Base-by-base conservation (phyloP, 2,888 invertebrate species). In the Drosophila mulleri region DNA sequence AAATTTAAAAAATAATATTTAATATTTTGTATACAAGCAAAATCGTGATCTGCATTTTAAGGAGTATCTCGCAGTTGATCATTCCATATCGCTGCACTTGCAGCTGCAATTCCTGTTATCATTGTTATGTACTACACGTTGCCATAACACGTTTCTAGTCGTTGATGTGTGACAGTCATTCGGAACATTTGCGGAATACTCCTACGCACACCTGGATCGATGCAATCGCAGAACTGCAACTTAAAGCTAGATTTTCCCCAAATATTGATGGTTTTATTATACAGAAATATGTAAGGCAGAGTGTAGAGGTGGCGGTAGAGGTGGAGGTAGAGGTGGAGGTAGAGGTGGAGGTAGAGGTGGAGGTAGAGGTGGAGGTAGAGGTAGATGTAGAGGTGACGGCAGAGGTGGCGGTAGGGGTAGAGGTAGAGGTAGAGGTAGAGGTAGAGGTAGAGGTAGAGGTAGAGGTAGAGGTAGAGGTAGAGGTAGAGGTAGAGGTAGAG, bases 131-230 rank as follows among this genome's bases (percentile, higher is more conserved):
- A 29, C 41, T 9, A 29, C 69, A 69, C 81, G 78, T 78, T 81
- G 78, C 53, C 59, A 11, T n/a, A 62, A 68, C 65, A 78, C 62
- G 81, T 73, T 73, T 35, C 23, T 23, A 23, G 29, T 20, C 54
- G 58, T 8, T 44, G 39, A 12, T 54, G 52, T 58, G 45, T 9
- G 32, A 47, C 29, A 54, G 12, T 1, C 39, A 35, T 20, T 2
- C 50, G 59, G 6, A 26, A 26, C 26, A 26, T 6, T n/a, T 39
- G 12, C 12, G 39, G n/a, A n/a, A 41, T n/a, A 54, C 39, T 14
- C 39, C 29, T 18, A 56, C 54, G 54, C 54, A 18, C 41, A 29
- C 41, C 23, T n/a, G 16, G n/a, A 35, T 18, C 16, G 5, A 20
- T 8, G 37, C 26, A 26, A 16, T 50, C 14, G 50, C 50, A 14